Conservation (phyloP, 2,113 vertebrate species). For the Corynorhinus townsendii region DNA sequence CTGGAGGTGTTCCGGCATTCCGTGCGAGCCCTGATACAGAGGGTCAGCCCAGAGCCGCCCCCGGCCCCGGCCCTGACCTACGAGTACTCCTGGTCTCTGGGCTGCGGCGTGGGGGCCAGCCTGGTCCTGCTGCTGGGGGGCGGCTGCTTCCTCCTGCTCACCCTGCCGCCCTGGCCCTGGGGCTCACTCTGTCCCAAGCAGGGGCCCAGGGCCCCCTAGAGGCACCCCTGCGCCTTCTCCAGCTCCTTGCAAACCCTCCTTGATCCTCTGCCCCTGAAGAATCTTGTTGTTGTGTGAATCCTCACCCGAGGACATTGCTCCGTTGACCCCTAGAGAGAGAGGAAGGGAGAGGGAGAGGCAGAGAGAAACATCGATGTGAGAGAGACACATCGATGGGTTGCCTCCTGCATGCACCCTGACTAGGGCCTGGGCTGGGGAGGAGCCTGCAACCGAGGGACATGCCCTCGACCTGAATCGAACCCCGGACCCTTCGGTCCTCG, state of each 20-base stretch:
- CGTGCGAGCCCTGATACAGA: slow-evolving; percentile 81
- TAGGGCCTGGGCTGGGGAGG: no score
- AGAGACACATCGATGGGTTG: no score
- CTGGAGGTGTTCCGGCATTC: slow-evolving; percentile 90
- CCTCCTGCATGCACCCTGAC: no score
- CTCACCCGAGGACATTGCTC: no score
- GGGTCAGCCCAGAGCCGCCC: slow-evolving; percentile 76
- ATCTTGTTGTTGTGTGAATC: not conserved
- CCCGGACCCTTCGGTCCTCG: no score
- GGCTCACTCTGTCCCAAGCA: slow-evolving; percentile 12
- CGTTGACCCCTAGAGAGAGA: no score
- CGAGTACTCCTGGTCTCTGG: slow-evolving; percentile 90
- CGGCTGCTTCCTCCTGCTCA: slow-evolving; percentile 84
- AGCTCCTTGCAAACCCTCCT: not conserved
- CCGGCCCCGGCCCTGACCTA: slow-evolving; percentile 74
- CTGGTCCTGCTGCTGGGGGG: slow-evolving; percentile 85
- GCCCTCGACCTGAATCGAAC: no score
- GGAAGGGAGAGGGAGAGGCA: no score
- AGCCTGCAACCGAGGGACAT: no score
- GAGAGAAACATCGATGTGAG: no score
- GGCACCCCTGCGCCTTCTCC: fast-evolving
- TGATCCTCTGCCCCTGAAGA: not conserved
- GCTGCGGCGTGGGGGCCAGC: slow-evolving; percentile 84
- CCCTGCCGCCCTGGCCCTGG: slow-evolving; percentile 74
- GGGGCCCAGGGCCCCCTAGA: not conserved